phyloP scores from a whole-genome alignment of 2,113 vertebrate genomes.

The Neofelis nebulosa region DNA sequence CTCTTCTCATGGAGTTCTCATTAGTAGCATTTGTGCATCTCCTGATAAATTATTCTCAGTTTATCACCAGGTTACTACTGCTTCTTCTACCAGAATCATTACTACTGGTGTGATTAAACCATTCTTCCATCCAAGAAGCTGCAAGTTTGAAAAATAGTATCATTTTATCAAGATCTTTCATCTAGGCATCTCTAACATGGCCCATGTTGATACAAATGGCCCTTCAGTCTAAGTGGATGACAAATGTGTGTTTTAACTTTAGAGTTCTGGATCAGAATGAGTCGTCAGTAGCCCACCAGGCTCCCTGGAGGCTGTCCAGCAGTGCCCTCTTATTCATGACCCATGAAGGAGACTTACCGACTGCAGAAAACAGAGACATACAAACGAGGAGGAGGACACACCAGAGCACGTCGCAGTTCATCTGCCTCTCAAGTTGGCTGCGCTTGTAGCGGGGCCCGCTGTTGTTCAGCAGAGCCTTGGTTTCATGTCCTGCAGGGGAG shows the following conservation, averaged over 20 bases:
- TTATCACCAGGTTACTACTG: neutral
- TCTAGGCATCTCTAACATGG: accelerated
- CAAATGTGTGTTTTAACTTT: neutral
- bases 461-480: constrained; percentile 98
- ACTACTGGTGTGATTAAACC: too few species aligned
- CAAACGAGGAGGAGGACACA: constrained; percentile 96
- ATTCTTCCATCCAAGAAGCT: neutral
- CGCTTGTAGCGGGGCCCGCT: constrained; percentile 98
- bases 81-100: neutral
- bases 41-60: neutral
- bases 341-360: constrained; percentile 87
- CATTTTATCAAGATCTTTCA: neutral
- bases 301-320: neutral
- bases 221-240: neutral
- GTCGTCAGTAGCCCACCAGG: neutral
- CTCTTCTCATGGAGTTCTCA: neutral
- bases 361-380: constrained; percentile 95
- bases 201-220: too few species aligned
- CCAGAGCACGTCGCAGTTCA: constrained; percentile 98
- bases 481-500: constrained; percentile 93
- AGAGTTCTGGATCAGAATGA: neutral
- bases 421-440: constrained; percentile 96
- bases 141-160: neutral
- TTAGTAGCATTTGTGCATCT: neutral
- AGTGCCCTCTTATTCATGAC: neutral